These are phyloP conservation scores for Hecatera dysodea DNA, from an alignment of 2,888 invertebrate genomes.

Conservation along the genomic window DNA sequence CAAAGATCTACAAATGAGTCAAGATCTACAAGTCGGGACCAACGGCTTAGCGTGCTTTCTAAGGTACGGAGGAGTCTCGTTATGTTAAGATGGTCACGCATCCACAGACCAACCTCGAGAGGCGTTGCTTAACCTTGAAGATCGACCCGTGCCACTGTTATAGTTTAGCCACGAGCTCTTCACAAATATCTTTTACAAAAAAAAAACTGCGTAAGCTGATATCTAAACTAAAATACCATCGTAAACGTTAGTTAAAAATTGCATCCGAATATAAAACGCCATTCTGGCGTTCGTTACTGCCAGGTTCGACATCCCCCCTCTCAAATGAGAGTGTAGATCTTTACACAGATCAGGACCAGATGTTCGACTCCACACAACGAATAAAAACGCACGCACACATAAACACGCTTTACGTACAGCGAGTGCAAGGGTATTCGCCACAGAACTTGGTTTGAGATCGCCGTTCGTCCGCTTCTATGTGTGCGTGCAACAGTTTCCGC, in stretches of 20 bases:
- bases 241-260: neutral
- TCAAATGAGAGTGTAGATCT: neutral
- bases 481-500: neutral
- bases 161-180: no score
- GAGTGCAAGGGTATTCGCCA: neutral
- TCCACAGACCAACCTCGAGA: no score
- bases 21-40: no score
- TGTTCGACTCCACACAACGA: neutral
- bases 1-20: no score
- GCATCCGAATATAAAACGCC: constrained; percentile 5
- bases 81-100: no score
- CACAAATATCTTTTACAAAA: neutral
- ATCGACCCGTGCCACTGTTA: no score
- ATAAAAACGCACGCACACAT: neutral
- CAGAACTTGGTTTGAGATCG: neutral
- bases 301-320: neutral
- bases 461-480: neutral
- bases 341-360: neutral
- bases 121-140: no score
- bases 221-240: neutral
- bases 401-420: neutral
- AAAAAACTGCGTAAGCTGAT: neutral
- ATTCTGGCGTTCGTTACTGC: constrained; percentile 4
- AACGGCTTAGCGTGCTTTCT: no score
- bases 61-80: no score